Evolutionary conservation across 2,888 invertebrate species (phyloP).

Genomic region (Metallyticus violacea): DNA sequence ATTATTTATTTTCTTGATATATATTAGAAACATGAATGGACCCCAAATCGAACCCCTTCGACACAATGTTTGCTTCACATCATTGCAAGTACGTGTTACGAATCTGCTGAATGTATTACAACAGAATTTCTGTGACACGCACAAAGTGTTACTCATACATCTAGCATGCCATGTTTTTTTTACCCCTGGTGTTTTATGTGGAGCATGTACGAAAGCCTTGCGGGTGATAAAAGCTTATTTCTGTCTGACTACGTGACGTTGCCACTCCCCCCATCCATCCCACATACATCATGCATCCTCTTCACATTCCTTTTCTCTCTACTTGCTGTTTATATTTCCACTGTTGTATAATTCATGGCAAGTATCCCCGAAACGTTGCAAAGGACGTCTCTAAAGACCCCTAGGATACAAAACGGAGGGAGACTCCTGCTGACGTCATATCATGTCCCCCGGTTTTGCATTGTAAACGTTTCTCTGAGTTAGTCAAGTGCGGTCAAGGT

Average conservation of each 20-base stretch:
- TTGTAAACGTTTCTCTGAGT: not conserved
- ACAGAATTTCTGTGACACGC: too few species aligned
- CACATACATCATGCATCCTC: not conserved
- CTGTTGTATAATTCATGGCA: not conserved
- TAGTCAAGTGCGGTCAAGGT: not conserved
- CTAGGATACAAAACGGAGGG: not conserved
- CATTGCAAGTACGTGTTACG: too few species aligned
- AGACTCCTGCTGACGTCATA: not conserved
- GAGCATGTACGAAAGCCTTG: not conserved
- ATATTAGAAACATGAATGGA: too few species aligned
- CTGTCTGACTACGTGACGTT: too few species aligned
- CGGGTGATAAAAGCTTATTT: not conserved
- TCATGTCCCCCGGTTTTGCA: not conserved
- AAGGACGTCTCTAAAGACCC: not conserved
- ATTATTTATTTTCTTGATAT: too few species aligned
- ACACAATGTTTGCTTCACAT: too few species aligned
- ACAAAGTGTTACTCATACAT: too few species aligned
- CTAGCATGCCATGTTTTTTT: too few species aligned
- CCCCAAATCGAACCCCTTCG: too few species aligned
- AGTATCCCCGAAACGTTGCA: not conserved
- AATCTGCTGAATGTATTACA: too few species aligned
- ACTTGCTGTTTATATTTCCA: not conserved
- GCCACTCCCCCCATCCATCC: not conserved
- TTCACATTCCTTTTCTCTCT: not conserved
- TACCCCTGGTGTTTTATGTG: not conserved